Conservation (phyloP, 2,797 vertebrate species). For the Eremophila alpestris region DNA sequence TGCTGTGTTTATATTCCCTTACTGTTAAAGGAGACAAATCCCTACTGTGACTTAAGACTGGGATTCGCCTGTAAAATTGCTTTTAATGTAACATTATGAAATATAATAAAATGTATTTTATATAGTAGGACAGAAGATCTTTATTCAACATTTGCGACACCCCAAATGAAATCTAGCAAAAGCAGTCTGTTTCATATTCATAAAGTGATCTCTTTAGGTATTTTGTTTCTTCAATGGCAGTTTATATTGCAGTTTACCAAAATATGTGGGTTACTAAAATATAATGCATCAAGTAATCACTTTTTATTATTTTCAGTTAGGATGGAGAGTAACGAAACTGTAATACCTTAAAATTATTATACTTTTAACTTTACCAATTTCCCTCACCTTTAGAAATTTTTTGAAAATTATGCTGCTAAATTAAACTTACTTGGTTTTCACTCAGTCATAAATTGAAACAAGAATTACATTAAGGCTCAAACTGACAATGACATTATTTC, state of each 20-base stretch:
- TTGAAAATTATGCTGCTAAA: background rate
- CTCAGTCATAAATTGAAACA: background rate
- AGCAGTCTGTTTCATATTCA: background rate
- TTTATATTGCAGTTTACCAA: background rate
- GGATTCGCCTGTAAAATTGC: background rate
- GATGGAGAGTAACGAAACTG: background rate
- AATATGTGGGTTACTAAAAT: background rate
- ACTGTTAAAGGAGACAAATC: background rate
- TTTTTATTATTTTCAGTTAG: background rate
- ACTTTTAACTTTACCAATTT: background rate
- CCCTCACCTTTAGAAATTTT: background rate
- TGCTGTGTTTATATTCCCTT: background rate
- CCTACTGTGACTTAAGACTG: background rate
- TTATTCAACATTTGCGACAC: background rate
- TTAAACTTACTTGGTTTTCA: background rate
- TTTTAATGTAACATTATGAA: background rate
- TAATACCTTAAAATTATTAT: background rate
- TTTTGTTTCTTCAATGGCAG: background rate
- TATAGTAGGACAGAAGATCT: background rate
- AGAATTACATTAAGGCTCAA: background rate
- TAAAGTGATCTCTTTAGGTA: background rate
- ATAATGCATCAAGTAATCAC: background rate
- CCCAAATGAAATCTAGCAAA: background rate
- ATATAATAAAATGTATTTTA: background rate
- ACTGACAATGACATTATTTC: background rate